Evolutionary conservation across 2,888 invertebrate species (phyloP).

Genomic region (Colostygia pectinataria): DNA sequence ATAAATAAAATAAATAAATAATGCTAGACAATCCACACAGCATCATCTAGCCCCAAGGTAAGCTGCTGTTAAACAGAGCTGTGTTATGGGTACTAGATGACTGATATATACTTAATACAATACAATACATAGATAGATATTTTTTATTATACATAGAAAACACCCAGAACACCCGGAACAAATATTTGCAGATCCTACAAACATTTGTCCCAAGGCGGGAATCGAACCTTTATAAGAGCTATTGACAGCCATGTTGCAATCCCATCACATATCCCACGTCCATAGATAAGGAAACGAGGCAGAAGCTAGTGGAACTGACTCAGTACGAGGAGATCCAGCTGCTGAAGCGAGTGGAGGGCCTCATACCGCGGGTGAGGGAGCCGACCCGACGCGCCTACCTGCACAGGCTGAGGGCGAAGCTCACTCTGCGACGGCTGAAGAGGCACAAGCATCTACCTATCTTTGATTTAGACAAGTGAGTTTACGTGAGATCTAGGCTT

Average conservation of each 20-base stretch:
- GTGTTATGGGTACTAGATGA: too few species aligned
- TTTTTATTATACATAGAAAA: too few species aligned
- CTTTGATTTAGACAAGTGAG: constrained; percentile 49
- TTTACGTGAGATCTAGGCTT: not conserved
- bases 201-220: too few species aligned
- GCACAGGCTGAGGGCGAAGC: constrained; percentile 58
- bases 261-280: not conserved
- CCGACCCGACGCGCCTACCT: constrained; percentile 53
- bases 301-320: constrained; percentile 56
- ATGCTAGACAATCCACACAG: too few species aligned
- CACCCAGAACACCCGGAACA: too few species aligned
- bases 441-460: constrained; percentile 69
- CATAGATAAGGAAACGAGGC: constrained; percentile 31
- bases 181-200: too few species aligned
- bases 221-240: too few species aligned
- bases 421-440: constrained; percentile 66
- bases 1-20: too few species aligned
- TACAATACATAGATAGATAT: too few species aligned
- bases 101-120: too few species aligned
- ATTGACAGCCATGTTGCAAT: not conserved
- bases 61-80: too few species aligned
- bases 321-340: constrained; percentile 75
- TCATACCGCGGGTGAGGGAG: constrained; percentile 61
- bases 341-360: constrained; percentile 65
- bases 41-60: too few species aligned